Evolutionary conservation across 2,113 vertebrate species (phyloP).

Genomic region (Raja brachyura): DNA sequence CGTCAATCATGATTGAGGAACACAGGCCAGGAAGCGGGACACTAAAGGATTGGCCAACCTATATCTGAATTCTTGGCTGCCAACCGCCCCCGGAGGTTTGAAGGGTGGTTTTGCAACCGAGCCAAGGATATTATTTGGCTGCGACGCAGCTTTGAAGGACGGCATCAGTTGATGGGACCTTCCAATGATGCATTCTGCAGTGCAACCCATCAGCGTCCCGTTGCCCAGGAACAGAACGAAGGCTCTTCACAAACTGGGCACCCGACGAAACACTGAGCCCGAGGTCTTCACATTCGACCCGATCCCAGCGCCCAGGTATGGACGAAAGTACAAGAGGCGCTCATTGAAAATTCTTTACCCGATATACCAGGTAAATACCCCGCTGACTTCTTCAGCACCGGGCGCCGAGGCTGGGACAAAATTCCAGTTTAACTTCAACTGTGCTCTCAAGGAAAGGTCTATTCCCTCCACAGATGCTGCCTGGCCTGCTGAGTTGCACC

Average conservation of each 20-base stretch:
- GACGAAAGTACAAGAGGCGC: background rate
- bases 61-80: background rate
- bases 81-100: background rate
- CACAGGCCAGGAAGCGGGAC: background rate
- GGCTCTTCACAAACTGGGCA: background rate
- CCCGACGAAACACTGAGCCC: background rate
- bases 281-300: constrained; percentile 1
- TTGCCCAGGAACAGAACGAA: background rate
- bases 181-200: background rate
- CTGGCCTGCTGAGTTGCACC: too few species aligned
- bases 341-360: background rate
- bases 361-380: background rate
- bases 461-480: too few species aligned
- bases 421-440: too few species aligned
- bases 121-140: too few species aligned
- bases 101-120: background rate
- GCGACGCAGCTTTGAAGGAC: background rate
- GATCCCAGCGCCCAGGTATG: background rate
- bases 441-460: too few species aligned
- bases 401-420: too few species aligned
- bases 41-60: background rate
- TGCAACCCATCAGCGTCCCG: background rate
- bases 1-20: background rate
- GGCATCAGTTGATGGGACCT: background rate
- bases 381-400: background rate